Percentiles rank a stretch among this genome's conserved stretches.
Conservation (phyloP, 2,113 vertebrate genomes). For the Oceanites oceanicus region DNA sequence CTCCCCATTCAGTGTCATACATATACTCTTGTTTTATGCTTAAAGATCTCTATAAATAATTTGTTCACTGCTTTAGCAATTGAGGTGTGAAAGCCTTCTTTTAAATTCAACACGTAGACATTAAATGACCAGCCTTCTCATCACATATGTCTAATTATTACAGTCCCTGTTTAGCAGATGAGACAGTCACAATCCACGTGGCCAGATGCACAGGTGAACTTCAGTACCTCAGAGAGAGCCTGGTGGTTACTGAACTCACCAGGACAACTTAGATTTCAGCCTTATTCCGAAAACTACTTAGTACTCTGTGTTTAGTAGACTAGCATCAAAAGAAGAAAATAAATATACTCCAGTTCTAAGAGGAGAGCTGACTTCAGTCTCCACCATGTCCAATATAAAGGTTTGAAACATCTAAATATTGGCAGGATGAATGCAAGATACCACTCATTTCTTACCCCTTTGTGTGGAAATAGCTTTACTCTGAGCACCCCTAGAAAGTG, state of each 20-base stretch:
- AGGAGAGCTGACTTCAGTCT: background rate
- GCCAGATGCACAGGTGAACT: background rate
- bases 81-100: background rate
- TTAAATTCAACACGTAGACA: background rate
- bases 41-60: background rate
- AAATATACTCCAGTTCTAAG: background rate
- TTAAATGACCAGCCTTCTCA: background rate
- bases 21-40: background rate
- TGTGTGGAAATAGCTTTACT: background rate
- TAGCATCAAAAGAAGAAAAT: background rate
- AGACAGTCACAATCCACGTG: background rate
- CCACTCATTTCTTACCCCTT: background rate
- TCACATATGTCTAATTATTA: fast-evolving
- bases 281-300: background rate
- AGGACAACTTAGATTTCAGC: background rate
- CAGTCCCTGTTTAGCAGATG: background rate
- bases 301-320: background rate
- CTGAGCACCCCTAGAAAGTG: background rate
- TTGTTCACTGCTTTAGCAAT: background rate
- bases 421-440: background rate
- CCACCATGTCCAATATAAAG: background rate
- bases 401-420: background rate
- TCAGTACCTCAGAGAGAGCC: background rate
- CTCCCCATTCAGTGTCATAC: background rate
- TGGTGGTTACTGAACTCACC: background rate